phyloP scores from a whole-genome alignment of 2,113 vertebrate species.

The Takifugu bimaculatus region DNA sequence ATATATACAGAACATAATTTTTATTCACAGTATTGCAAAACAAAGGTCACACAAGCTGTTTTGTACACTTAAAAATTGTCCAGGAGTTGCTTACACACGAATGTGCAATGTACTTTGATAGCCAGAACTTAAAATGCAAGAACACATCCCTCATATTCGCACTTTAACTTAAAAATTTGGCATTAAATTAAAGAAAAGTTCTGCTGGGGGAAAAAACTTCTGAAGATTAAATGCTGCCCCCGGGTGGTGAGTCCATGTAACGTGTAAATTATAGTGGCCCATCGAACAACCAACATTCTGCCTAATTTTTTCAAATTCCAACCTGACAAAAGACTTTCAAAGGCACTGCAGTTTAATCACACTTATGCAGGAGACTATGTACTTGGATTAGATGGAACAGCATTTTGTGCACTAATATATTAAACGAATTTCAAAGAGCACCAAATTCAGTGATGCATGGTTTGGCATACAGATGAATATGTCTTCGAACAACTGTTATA shows the following conservation, averaged over 20 bases:
- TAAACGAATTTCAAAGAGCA: slow-evolving; percentile 59
- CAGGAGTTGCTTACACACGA: slow-evolving; percentile 24
- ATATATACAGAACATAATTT: slow-evolving; percentile 43
- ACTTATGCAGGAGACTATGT: slow-evolving; percentile 26
- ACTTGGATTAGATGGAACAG: slow-evolving; percentile 26
- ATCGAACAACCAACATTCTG: not conserved
- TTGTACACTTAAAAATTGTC: slow-evolving; percentile 53
- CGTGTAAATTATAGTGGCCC: too few relatives aligned
- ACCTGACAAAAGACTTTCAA: slow-evolving; percentile 39
- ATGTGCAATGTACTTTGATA: too few relatives aligned
- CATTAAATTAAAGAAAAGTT: not conserved
- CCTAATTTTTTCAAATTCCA: slow-evolving; percentile 17
- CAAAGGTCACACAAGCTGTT: slow-evolving; percentile 58
- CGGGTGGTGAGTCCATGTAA: not conserved
- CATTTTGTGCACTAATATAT: slow-evolving; percentile 65
- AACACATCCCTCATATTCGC: slow-evolving; percentile 1
- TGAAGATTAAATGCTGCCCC: not conserved
- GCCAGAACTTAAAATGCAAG: too few relatives aligned
- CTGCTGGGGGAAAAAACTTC: too few relatives aligned
- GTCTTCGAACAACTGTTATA: not conserved
- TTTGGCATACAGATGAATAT: slow-evolving; percentile 31
- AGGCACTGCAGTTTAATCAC: slow-evolving; percentile 66
- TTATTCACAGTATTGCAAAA: slow-evolving; percentile 69
- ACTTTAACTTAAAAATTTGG: not conserved
- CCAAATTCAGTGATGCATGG: slow-evolving; percentile 73